Conservation (phyloP, 2,888 invertebrate genomes). For the Baccha elongata region DNA sequence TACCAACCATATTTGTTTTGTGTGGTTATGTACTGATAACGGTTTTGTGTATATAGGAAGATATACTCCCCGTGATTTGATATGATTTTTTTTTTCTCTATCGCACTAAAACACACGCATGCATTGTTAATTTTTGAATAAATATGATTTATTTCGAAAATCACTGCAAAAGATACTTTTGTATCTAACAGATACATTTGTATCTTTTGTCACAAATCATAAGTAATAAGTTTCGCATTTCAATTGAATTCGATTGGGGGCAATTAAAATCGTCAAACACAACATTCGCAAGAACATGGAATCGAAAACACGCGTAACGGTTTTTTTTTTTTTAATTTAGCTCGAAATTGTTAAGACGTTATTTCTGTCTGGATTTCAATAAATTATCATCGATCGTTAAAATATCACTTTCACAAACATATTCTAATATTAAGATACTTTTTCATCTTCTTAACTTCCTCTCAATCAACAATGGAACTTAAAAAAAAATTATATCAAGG, state of each 20-base stretch:
- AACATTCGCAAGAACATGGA: constrained; percentile 14
- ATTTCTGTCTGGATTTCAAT: not conserved
- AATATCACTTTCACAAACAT: constrained; percentile 8
- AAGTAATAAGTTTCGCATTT: constrained; percentile 59
- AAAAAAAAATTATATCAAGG: not conserved
- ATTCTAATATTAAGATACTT: not conserved
- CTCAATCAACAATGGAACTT: constrained; percentile 1
- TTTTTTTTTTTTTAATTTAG: constrained; percentile 41
- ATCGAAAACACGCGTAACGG: constrained; percentile 24
- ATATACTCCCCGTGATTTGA: constrained; percentile 18
- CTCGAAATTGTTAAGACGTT: constrained; percentile 25
- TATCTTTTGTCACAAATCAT: constrained; percentile 57
- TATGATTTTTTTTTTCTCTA: not conserved
- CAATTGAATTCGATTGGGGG: constrained; percentile 79
- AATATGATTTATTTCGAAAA: constrained; percentile 32
- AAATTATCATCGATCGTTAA: constrained; percentile 17
- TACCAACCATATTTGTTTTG: constrained; percentile 31
- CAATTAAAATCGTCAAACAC: constrained; percentile 76
- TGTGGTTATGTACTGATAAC: constrained; percentile 50
- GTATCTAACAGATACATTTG: constrained; percentile 44
- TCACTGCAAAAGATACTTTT: constrained; percentile 45
- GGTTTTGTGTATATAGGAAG: not conserved
- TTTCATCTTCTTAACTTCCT: not conserved
- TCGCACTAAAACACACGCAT: not conserved
- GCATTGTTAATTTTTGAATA: not conserved